Percentiles rank a stretch among this genome's conserved stretches.
Evolutionary conservation across 2,888 invertebrate genomes (phyloP).

Genomic region (Hydrotaea cyrtoneurina): DNA sequence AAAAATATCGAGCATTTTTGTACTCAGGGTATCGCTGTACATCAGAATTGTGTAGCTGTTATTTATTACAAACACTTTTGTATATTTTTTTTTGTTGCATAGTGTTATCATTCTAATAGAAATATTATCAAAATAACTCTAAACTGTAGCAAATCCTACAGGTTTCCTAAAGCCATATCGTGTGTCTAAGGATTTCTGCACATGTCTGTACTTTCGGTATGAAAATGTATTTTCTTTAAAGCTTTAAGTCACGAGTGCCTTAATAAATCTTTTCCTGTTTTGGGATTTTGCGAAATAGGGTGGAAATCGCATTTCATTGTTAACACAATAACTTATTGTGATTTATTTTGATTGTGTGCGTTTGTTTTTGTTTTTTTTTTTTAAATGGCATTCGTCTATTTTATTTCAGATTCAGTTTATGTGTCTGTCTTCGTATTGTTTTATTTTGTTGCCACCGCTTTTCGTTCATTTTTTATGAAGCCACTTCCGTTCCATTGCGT

Average conservation of each 20-base stretch:
- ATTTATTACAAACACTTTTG: too few relatives aligned
- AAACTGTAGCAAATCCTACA: not conserved
- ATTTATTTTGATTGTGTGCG: constrained; percentile 34
- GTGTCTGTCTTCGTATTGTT: not conserved
- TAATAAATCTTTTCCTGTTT: constrained; percentile 20
- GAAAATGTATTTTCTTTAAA: not conserved
- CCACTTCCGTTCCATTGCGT: not conserved
- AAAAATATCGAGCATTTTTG: too few relatives aligned
- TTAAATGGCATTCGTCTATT: constrained; percentile 48
- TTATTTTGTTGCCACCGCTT: constrained; percentile 8
- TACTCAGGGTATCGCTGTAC: too few relatives aligned
- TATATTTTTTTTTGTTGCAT: too few relatives aligned
- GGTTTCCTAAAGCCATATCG: not conserved
- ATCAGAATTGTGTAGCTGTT: too few relatives aligned
- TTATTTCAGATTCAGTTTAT: constrained; percentile 1
- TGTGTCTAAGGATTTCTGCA: not conserved
- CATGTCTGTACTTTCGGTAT: not conserved
- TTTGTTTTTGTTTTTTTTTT: not conserved
- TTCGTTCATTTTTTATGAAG: not conserved
- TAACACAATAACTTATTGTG: constrained; percentile 36
- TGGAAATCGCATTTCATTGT: constrained; percentile 27
- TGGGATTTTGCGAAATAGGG: not conserved
- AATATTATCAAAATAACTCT: too few relatives aligned
- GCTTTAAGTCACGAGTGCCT: not conserved
- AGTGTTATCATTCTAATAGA: too few relatives aligned